Percentiles rank a stretch among this genome's conserved stretches.
phyloP scores from a whole-genome alignment of 2,888 invertebrate genomes.

The Carabus problematicus region DNA sequence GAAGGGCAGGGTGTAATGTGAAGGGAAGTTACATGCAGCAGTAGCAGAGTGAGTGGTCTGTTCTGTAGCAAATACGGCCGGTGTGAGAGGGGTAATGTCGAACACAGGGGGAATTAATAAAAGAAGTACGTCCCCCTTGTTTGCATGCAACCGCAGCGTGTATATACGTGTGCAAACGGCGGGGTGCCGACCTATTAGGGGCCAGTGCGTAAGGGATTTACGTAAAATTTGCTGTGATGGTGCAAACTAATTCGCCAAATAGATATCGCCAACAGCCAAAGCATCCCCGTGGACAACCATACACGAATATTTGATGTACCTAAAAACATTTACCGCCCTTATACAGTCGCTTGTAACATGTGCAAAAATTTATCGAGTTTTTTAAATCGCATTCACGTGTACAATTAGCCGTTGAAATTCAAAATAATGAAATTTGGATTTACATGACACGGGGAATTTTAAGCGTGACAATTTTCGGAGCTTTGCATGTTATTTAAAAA shows the following conservation, averaged over 20 bases:
- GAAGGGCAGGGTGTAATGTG: too few species aligned
- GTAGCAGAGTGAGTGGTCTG: too few species aligned
- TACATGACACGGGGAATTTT: too few species aligned
- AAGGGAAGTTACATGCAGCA: too few species aligned
- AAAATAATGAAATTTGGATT: too few species aligned
- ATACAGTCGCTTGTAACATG: conserved; percentile 1
- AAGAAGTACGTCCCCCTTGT: conserved; percentile 50
- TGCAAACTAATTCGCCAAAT: conserved; percentile 38
- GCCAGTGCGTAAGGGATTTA: neutral
- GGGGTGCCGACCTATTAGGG: conserved; percentile 39
- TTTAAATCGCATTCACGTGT: too few species aligned
- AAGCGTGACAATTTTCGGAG: too few species aligned
- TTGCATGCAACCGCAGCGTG: conserved; percentile 47
- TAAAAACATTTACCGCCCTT: neutral
- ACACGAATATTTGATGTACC: conserved; percentile 33
- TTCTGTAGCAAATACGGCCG: conserved; percentile 1
- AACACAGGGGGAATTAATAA: conserved; percentile 48
- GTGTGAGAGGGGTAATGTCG: conserved; percentile 3
- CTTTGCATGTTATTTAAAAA: too few species aligned
- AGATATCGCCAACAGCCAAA: conserved; percentile 15
- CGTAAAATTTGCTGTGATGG: conserved; percentile 1
- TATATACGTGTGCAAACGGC: conserved; percentile 13
- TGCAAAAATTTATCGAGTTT: conserved; percentile 6
- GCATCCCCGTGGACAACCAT: conserved; percentile 9
- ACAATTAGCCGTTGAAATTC: too few species aligned